Percentiles rank a stretch among this genome's conserved stretches.
phyloP scores from a whole-genome alignment of 2,113 vertebrate genomes.

The Gymnogyps californianus region DNA sequence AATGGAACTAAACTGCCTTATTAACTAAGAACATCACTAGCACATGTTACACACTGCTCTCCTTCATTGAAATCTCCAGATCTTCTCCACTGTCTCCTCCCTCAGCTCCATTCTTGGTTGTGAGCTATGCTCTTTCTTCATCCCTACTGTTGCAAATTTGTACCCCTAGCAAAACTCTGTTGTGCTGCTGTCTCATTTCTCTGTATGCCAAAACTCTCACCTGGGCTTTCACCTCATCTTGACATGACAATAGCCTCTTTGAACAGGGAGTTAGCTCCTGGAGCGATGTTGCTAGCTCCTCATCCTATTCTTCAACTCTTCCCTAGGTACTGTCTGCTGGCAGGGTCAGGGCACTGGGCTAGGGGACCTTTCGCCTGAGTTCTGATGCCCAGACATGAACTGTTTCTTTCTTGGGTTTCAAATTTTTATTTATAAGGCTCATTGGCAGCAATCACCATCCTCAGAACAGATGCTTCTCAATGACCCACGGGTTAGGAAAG shows the following conservation, averaged over 20 bases:
- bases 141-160: neutral
- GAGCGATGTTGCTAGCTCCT: neutral
- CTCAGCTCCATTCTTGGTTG: rapidly evolving
- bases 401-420: neutral
- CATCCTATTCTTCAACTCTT: neutral
- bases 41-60: neutral
- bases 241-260: neutral
- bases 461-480: neutral
- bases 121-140: neutral
- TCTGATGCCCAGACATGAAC: neutral
- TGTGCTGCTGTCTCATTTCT: neutral
- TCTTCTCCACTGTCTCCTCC: neutral
- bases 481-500: neutral
- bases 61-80: neutral
- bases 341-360: neutral
- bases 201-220: neutral
- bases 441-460: neutral
- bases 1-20: neutral
- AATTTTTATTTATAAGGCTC: neutral
- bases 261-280: neutral
- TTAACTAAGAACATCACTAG: neutral
- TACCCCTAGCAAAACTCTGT: neutral
- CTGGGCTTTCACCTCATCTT: neutral
- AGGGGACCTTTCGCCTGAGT: neutral
- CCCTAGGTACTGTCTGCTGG: neutral